Percentiles rank a stretch among this genome's conserved stretches.
Conservation (phyloP, 2,797 vertebrate genomes). For the Falco berigora region DNA sequence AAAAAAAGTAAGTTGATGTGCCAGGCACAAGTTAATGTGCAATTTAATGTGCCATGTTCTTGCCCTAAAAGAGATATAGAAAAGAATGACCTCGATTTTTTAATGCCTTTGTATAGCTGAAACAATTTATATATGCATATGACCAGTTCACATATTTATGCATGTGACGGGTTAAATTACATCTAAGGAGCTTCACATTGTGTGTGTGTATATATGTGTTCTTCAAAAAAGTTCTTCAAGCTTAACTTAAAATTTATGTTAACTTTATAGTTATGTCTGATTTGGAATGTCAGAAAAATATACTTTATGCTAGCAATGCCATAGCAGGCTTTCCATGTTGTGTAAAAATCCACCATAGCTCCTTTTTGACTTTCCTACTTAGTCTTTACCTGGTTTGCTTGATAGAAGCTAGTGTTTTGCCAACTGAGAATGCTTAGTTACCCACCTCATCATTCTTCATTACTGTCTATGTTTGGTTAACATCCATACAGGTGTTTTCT, state of each 20-base stretch:
- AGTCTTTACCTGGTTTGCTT: background rate
- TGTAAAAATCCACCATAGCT: background rate
- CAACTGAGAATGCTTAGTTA: background rate
- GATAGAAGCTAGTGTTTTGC: background rate
- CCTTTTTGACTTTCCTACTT: background rate
- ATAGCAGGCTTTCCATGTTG: background rate
- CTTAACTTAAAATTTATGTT: background rate
- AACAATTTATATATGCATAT: background rate
- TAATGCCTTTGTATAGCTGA: background rate
- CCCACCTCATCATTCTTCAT: background rate
- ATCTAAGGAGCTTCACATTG: background rate
- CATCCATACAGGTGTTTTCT: background rate
- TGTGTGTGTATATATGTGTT: background rate
- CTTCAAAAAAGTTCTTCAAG: background rate
- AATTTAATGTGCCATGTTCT: background rate
- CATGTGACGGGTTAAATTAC: background rate
- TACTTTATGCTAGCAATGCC: background rate
- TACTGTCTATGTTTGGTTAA: background rate
- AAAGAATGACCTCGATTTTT: rapidly evolving
- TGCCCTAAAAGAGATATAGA: background rate
- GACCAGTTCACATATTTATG: background rate
- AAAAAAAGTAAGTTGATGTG: background rate
- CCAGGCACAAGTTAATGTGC: background rate
- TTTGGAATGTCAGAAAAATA: background rate
- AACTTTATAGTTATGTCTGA: background rate